Conservation (phyloP, 2,888 invertebrate genomes). For the Philopedon plagiatum region DNA sequence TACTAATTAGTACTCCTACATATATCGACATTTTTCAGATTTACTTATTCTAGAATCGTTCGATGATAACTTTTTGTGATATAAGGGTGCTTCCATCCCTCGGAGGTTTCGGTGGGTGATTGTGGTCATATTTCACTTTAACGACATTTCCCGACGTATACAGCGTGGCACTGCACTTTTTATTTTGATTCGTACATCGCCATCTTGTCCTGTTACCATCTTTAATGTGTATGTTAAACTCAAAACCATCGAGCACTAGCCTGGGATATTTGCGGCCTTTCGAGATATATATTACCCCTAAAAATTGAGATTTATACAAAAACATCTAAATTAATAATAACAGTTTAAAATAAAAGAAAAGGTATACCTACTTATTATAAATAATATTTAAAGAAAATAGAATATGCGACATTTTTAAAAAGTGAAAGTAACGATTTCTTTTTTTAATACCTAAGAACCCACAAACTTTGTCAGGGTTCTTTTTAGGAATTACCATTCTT, state of each 20-base stretch:
- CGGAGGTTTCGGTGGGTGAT: conserved; percentile 52
- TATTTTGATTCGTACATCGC: conserved; percentile 54
- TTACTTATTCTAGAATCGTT: not conserved
- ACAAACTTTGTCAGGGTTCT: no score
- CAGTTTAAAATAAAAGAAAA: no score
- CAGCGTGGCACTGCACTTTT: conserved; percentile 53
- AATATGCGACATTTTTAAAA: no score
- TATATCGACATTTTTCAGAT: not conserved
- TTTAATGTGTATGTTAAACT: conserved; percentile 54
- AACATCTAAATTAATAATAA: no score
- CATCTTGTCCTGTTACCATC: conserved; percentile 54
- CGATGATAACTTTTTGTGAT: conserved; percentile 48
- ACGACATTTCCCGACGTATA: conserved; percentile 54
- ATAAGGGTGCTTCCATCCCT: conserved; percentile 31
- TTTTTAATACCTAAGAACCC: no score
- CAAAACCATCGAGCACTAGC: conserved; percentile 55
- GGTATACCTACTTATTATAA: no score
- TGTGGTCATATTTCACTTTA: conserved; percentile 52
- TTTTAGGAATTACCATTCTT: no score
- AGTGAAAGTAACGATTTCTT: no score
- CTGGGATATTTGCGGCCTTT: conserved; percentile 57
- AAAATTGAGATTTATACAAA: no score
- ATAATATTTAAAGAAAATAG: no score
- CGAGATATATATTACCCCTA: conserved; percentile 56
- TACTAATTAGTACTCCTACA: no score